Evolutionary conservation across 2,888 invertebrate genomes (phyloP).

Genomic region (Apodemia zela): DNA sequence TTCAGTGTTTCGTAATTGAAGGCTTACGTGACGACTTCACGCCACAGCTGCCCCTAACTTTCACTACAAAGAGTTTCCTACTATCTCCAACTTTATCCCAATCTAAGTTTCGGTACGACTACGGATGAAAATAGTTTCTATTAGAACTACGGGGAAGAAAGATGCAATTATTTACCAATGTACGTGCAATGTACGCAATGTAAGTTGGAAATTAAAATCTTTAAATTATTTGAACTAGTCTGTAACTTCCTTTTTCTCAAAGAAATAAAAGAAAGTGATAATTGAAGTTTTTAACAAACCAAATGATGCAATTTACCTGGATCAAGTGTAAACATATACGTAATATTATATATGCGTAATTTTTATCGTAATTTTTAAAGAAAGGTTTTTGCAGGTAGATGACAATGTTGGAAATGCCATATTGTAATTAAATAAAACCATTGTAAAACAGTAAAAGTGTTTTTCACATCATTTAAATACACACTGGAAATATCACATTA

Average conservation of each 20-base stretch:
- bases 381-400: too few species aligned
- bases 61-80: constrained; percentile 59
- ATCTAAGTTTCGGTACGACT: constrained; percentile 64
- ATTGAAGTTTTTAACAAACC: too few species aligned
- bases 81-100: constrained; percentile 70
- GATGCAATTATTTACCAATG: constrained; percentile 24
- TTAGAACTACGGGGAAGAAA: constrained; percentile 29
- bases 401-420: too few species aligned
- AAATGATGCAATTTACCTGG: too few species aligned
- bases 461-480: too few species aligned
- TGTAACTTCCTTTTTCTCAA: background rate
- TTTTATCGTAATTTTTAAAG: too few species aligned
- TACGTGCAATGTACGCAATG: constrained; percentile 6
- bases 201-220: constrained; percentile 10
- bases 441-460: too few species aligned
- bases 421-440: too few species aligned
- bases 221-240: background rate
- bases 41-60: constrained; percentile 67
- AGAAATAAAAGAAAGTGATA: background rate
- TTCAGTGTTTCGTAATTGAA: constrained; percentile 76
- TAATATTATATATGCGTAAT: too few species aligned
- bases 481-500: too few species aligned
- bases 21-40: constrained; percentile 73
- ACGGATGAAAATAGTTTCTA: constrained; percentile 52
- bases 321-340: too few species aligned